A percentile compares a stretch with the other conserved stretches of the same genome.
phyloP scores from a whole-genome alignment of 2,797 vertebrate genomes.

The Platyrinchus mystaceus region DNA sequence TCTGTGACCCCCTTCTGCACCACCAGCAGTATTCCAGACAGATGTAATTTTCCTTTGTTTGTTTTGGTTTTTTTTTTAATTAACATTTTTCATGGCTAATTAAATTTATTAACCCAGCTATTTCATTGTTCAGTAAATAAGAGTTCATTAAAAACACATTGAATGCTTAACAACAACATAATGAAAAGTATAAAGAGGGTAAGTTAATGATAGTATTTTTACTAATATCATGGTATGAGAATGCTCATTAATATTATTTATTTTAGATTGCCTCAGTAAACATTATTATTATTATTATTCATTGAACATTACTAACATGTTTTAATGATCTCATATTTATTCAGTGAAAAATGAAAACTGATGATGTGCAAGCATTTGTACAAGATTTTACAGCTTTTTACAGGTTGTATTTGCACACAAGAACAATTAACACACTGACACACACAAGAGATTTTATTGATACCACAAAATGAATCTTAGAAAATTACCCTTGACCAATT shows the following conservation, averaged over 20 bases:
- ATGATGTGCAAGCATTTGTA: neutral
- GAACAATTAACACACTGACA: neutral
- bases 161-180: neutral
- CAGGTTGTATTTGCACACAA: neutral
- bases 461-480: neutral
- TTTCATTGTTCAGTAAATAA: slow-evolving; percentile 33
- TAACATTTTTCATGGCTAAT: slow-evolving; percentile 4
- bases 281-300: neutral
- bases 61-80: neutral
- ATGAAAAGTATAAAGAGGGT: neutral
- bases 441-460: neutral
- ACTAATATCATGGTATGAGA: neutral
- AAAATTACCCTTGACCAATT: neutral
- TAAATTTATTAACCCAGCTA: neutral
- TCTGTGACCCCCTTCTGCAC: neutral
- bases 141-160: slow-evolving; percentile 37
- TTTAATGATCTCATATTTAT: slow-evolving; percentile 33
- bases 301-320: neutral
- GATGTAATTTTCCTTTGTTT: neutral
- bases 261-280: slow-evolving; percentile 17
- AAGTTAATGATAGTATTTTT: slow-evolving; percentile 25
- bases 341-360: slow-evolving; percentile 7
- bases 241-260: slow-evolving; percentile 31
- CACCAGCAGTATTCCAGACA: neutral
- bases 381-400: neutral